These are phyloP conservation scores for Sebastes vulpes DNA, from an alignment of 2,797 vertebrate species.

Conservation along the genomic window DNA sequence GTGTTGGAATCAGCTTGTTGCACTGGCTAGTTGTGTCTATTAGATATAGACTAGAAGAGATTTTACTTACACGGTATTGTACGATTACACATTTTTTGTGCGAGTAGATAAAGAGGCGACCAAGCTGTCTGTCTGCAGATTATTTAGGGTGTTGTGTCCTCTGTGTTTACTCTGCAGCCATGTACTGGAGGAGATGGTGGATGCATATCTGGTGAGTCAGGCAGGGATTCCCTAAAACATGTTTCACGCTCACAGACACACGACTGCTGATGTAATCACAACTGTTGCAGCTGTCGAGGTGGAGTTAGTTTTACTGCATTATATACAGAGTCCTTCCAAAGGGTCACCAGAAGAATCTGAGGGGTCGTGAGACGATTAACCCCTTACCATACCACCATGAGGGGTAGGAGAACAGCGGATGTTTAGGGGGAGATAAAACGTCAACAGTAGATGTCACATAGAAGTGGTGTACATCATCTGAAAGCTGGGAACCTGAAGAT, in stretches of 20 bases:
- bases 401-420: too few species aligned
- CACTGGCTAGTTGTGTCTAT: background rate
- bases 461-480: too few species aligned
- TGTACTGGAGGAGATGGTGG: background rate
- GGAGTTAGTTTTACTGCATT: background rate
- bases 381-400: too few species aligned
- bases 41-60: background rate
- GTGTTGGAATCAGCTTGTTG: background rate
- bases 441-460: too few species aligned
- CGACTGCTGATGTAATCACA: background rate
- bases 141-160: background rate
- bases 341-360: background rate
- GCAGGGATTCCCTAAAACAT: background rate
- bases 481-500: too few species aligned
- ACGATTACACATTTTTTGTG: background rate
- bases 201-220: background rate
- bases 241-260: background rate
- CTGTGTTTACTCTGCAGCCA: constrained; percentile 2
- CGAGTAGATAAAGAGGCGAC: background rate
- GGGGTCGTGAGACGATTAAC: background rate
- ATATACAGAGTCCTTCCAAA: background rate
- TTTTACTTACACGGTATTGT: background rate
- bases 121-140: background rate
- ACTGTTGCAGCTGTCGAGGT: background rate
- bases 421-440: too few species aligned